Conservation (phyloP, 1,140 invertebrate species). For the Luehdorfia chinensis region DNA sequence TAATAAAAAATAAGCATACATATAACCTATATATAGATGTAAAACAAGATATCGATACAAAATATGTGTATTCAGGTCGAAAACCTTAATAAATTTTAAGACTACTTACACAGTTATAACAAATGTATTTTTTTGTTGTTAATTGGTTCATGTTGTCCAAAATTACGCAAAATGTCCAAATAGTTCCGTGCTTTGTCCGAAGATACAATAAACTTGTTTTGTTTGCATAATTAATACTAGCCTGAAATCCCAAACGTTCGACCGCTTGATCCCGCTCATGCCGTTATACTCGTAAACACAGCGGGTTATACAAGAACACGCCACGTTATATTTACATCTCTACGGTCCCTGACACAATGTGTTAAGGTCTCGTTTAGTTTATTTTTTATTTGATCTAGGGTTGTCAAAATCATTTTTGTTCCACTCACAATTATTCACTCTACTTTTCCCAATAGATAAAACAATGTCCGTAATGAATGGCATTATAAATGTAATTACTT, state of each 20-base stretch:
- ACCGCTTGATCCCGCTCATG: conserved; percentile 52
- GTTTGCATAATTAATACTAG: conserved; percentile 68
- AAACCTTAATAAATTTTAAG: no score
- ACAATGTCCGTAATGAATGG: conserved; percentile 60
- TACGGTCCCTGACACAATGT: conserved; percentile 22
- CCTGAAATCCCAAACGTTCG: conserved; percentile 48
- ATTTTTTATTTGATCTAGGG: conserved; percentile 1
- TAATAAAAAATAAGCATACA: no score
- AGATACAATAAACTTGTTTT: conserved; percentile 60
- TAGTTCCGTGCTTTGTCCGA: conserved; percentile 42
- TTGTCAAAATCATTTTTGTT: conserved; percentile 34
- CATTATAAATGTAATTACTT: conserved; percentile 59
- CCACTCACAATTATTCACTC: conserved; percentile 51
- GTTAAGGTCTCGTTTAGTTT: conserved; percentile 26
- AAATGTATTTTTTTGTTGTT: no score
- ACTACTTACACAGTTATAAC: no score
- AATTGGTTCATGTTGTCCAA: conserved; percentile 36
- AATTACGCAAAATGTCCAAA: conserved; percentile 74
- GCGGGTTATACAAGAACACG: conserved; percentile 36
- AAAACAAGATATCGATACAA: no score
- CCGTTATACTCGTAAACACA: conserved; percentile 67
- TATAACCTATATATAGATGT: no score
- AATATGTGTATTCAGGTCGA: no score
- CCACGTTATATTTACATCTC: conserved; percentile 20
- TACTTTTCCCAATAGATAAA: conserved; percentile 56